Percentiles rank a stretch among this genome's conserved stretches.
Evolutionary conservation across 2,888 invertebrate genomes (phyloP).

Genomic region (Perdita meconis): DNA sequence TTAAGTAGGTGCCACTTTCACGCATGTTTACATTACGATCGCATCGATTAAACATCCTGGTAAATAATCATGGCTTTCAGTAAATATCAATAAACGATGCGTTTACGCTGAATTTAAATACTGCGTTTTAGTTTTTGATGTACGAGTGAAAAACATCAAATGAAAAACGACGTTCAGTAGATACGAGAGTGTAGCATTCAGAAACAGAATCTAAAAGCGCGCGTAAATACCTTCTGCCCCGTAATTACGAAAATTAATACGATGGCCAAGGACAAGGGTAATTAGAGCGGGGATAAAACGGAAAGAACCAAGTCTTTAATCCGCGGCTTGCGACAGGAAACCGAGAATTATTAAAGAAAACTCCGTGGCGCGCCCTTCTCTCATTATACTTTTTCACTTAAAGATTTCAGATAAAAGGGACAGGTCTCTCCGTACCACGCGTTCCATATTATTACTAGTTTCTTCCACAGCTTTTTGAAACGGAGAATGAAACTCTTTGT

Average conservation of each 20-base stretch:
- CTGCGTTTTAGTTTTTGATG: background rate
- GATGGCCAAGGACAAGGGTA: background rate
- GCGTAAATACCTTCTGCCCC: background rate
- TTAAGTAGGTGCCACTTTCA: constrained; percentile 7
- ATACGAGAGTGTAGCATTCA: too few relatives aligned
- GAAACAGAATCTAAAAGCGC: too few relatives aligned
- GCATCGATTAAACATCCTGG: background rate
- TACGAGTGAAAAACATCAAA: background rate
- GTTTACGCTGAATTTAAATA: too few relatives aligned
- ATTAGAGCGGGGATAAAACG: constrained; percentile 1
- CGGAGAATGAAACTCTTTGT: background rate
- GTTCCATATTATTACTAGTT: background rate
- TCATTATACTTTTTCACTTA: background rate
- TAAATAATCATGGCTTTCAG: background rate
- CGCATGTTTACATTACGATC: background rate
- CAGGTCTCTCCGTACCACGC: background rate
- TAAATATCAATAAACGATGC: background rate
- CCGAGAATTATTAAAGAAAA: background rate
- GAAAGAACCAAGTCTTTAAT: background rate
- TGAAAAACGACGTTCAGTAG: background rate
- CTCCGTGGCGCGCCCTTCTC: background rate
- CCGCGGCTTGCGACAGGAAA: background rate
- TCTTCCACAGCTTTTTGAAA: background rate
- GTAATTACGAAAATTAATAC: background rate
- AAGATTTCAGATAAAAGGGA: background rate